These are phyloP conservation scores for Ispidina lecontei DNA, from an alignment of 2,797 vertebrate species.

Conservation along the genomic window DNA sequence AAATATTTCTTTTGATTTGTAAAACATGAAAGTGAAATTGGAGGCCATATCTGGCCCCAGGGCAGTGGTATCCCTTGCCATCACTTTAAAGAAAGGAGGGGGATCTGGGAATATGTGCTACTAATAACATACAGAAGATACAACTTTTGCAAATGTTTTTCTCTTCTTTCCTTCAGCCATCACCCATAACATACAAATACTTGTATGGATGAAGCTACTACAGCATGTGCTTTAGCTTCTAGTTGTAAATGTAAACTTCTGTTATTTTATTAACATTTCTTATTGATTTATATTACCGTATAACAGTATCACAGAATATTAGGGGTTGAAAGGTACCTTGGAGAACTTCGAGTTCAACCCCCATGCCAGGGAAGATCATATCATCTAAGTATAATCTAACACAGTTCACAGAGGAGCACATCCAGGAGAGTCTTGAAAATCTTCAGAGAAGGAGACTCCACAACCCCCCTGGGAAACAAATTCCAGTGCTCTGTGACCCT, in stretches of 20 bases:
- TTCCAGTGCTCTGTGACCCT: no score
- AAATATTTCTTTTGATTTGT: not conserved
- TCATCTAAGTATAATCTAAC: no score
- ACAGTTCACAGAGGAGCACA: no score
- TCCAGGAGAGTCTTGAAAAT: no score
- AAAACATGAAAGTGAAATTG: not conserved
- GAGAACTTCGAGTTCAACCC: no score
- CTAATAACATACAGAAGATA: not conserved
- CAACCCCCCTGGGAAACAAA: no score
- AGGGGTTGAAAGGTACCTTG: no score
- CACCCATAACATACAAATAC: not conserved
- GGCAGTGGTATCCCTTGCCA: not conserved
- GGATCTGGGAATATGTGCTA: not conserved
- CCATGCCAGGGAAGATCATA: no score
- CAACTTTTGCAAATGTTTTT: not conserved
- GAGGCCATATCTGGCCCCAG: not conserved
- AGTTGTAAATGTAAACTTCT: not conserved
- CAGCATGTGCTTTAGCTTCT: not conserved
- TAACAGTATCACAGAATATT: no score
- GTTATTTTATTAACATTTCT: not conserved
- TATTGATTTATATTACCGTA: not conserved
- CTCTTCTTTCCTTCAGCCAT: not conserved
- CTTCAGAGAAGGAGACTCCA: no score
- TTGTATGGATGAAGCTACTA: not conserved
- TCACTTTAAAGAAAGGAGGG: not conserved